A percentile compares a stretch with the other conserved stretches of the same genome.
Conservation (phyloP, 2,113 vertebrate genomes). For the Pterocles burchelli region DNA sequence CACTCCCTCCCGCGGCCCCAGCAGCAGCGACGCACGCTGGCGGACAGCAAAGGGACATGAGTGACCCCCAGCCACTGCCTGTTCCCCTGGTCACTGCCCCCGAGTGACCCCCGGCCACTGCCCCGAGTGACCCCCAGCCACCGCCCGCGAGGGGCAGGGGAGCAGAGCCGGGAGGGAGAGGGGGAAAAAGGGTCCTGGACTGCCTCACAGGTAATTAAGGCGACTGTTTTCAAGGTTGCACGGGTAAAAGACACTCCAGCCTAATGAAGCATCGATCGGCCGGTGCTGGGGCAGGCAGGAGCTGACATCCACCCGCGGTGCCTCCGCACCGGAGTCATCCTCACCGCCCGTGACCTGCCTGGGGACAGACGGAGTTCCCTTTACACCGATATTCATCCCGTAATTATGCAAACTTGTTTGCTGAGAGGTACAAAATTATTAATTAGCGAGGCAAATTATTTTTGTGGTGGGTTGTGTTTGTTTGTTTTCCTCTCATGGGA, state of each 20-base stretch:
- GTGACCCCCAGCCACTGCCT: no score
- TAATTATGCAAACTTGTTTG: neutral
- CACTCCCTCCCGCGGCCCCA: slow-evolving; percentile 33
- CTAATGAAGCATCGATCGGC: slow-evolving; percentile 80
- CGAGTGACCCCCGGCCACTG: slow-evolving; percentile 54
- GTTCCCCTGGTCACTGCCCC: no score
- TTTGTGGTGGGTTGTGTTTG: neutral
- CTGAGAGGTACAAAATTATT: neutral
- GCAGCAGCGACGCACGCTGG: neutral
- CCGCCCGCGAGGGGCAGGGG: neutral
- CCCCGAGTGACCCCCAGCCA: neutral
- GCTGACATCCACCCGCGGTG: slow-evolving; percentile 51
- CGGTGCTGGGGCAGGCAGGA: slow-evolving; percentile 58
- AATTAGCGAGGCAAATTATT: neutral
- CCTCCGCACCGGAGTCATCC: slow-evolving; percentile 6
- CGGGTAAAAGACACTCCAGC: slow-evolving; percentile 75
- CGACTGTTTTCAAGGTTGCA: slow-evolving; percentile 80
- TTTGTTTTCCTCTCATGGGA: neutral
- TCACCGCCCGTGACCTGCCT: neutral
- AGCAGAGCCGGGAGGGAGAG: neutral
- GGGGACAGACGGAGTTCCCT: neutral
- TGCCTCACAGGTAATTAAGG: slow-evolving; percentile 80
- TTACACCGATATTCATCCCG: neutral
- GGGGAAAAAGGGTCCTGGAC: slow-evolving; percentile 46
- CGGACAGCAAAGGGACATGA: slow-evolving; percentile 46